Base-by-base conservation (phyloP, 2,797 vertebrate species). In the Chelidonichthys spinosus region DNA sequence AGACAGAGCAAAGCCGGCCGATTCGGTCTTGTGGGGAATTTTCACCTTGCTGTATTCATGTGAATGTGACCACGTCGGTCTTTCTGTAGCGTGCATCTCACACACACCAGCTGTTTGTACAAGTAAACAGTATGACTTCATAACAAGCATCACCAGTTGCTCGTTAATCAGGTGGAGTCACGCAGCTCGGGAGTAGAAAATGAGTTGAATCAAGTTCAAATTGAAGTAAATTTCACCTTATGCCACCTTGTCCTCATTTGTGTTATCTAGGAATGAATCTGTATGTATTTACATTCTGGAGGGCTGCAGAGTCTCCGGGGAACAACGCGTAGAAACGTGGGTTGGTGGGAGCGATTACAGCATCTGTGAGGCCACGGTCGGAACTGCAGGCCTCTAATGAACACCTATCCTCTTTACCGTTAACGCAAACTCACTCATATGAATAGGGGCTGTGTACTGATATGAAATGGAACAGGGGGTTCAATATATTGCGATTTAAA, bases 1-100 rank as follows among this genome's bases (percentile, higher is more conserved):
- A 76, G 55, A 40, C 39, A 39, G 63, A 73, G 64, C 58, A 15
- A 18, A 55, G 72, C 63, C 42, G 25, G 50, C 39, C 4, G 37
- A 52, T 53, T 77, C 44, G 42, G 61, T 56, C 50, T 6, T 11
- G 46, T 10, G 32, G 40, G 35, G 4, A 25, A 42, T 35, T 61
- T 64, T 58, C 42, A 78, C 49, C 58, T 47, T 3, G 1, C 50
- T 56, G 35, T 18, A 2, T 47, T 63, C 18, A 55, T 4, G 17
- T 37, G 47, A 47, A 63, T 32, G 18, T 32, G 5, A 40, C 37
- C 35, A 52, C 33, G 59, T 33, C n/a, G 9, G 40, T 42, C 6
- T 55, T 36, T 32, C 35, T 74, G 43, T 32, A n/a, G 3, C 32
- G 32, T 50, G 17, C 49, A 70, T 33, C 50, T 11, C 47, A 14